Evolutionary conservation across 2,113 vertebrate species (phyloP).

Genomic region (Lamprologus speciosus): DNA sequence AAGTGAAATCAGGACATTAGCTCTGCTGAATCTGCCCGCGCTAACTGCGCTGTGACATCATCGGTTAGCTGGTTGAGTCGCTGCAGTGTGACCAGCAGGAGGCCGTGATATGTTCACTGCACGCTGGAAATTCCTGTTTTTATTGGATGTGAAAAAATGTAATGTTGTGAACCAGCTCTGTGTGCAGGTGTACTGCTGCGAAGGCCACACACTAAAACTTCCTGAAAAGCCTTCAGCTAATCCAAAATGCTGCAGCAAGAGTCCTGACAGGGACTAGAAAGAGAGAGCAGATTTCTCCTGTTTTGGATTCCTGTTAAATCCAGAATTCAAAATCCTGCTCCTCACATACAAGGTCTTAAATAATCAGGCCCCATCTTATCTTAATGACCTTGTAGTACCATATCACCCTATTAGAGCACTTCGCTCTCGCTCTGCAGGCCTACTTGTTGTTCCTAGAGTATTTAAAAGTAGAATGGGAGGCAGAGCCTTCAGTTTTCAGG

Average conservation of each 20-base stretch:
- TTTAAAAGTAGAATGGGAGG: background rate
- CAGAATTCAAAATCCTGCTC: background rate
- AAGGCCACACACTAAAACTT: background rate
- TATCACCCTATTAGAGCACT: background rate
- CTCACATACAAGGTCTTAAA: background rate
- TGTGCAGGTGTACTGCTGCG: background rate
- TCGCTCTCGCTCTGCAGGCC: rapidly evolving
- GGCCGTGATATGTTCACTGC: background rate
- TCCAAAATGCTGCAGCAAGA: background rate
- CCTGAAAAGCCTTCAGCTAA: rapidly evolving
- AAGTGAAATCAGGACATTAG: background rate
- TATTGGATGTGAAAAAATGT: background rate
- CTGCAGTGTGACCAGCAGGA: background rate
- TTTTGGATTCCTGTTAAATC: background rate
- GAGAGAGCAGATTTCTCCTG: background rate
- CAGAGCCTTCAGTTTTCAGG: background rate
- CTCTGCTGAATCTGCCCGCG: background rate
- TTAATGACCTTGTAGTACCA: background rate
- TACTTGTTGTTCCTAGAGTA: background rate
- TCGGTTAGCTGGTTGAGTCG: background rate
- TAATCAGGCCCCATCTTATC: background rate
- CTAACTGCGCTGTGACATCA: background rate
- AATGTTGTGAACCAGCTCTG: background rate
- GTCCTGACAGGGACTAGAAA: background rate
- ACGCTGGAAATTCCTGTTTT: background rate